Evolutionary conservation across 1,140 invertebrate genomes (phyloP).

Genomic region (Papilio polytes): DNA sequence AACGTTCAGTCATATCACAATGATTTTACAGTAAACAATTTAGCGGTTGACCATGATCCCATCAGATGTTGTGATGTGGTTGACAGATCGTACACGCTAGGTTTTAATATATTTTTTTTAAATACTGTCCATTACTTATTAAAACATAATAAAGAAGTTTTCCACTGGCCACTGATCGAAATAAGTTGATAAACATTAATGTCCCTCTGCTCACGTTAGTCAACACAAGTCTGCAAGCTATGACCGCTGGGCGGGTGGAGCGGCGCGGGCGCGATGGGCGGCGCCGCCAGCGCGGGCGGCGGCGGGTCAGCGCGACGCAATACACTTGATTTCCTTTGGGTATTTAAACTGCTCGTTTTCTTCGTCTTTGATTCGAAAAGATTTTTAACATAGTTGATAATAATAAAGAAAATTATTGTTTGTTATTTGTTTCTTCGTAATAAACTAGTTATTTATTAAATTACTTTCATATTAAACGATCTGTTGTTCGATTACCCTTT

Average conservation of each 20-base stretch:
- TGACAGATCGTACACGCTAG: too few relatives aligned
- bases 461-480: background rate
- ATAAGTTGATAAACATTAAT: background rate
- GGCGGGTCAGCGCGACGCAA: background rate
- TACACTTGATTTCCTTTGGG: slow-evolving; percentile 17
- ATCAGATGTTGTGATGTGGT: too few relatives aligned
- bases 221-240: background rate
- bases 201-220: background rate
- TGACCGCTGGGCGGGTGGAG: too few relatives aligned
- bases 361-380: background rate
- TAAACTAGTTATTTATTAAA: background rate
- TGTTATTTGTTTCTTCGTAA: background rate
- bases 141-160: background rate
- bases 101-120: too few relatives aligned
- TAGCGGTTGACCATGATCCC: too few relatives aligned
- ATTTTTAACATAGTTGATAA: background rate
- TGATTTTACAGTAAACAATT: too few relatives aligned
- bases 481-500: too few relatives aligned
- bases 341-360: slow-evolving; percentile 4
- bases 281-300: too few relatives aligned
- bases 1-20: background rate
- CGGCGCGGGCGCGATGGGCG: too few relatives aligned
- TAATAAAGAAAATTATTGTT: background rate
- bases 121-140: background rate
- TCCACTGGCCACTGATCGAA: background rate